Conservation (phyloP, 2,888 invertebrate species). For the Hemistola chrysoprasaria region DNA sequence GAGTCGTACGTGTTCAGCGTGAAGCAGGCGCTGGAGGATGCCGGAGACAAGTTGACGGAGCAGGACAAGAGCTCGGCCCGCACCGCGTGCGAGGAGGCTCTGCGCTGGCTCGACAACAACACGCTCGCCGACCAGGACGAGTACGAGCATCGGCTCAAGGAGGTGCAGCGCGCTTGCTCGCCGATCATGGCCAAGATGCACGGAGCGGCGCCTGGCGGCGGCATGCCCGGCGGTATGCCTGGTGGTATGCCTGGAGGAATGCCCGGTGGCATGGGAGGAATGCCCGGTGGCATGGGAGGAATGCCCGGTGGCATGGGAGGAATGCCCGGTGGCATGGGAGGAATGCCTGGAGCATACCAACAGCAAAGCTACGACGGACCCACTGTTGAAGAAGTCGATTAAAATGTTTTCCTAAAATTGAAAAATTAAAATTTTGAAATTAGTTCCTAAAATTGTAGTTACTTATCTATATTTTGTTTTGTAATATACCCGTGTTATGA, state of each 20-base stretch:
- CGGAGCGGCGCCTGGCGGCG: too few species aligned
- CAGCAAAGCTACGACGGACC: slow-evolving; percentile 47
- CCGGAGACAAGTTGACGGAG: slow-evolving; percentile 81
- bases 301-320: too few species aligned
- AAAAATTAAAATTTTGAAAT: too few species aligned
- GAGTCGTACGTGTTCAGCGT: slow-evolving; percentile 88
- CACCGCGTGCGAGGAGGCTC: slow-evolving; percentile 80
- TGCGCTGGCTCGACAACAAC: slow-evolving; percentile 88
- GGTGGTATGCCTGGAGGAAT: too few species aligned
- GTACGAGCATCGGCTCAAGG: slow-evolving; percentile 83
- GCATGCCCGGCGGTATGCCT: slow-evolving; percentile 27
- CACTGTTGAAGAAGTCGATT: slow-evolving; percentile 61
- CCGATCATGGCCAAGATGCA: slow-evolving; percentile 83
- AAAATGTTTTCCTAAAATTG: too few species aligned
- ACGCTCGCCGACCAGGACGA: slow-evolving; percentile 84
- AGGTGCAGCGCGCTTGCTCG: slow-evolving; percentile 81
- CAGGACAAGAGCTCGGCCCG: slow-evolving; percentile 82
- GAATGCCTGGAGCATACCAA: too few species aligned
- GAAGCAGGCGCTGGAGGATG: slow-evolving; percentile 86
- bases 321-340: too few species aligned
- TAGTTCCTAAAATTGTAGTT: too few species aligned
- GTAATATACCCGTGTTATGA: too few species aligned
- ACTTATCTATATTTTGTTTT: too few species aligned
- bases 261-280: too few species aligned
- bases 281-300: too few species aligned